Base-by-base conservation (phyloP, 1,140 invertebrate genomes). In the Zaprionus nigranus region DNA sequence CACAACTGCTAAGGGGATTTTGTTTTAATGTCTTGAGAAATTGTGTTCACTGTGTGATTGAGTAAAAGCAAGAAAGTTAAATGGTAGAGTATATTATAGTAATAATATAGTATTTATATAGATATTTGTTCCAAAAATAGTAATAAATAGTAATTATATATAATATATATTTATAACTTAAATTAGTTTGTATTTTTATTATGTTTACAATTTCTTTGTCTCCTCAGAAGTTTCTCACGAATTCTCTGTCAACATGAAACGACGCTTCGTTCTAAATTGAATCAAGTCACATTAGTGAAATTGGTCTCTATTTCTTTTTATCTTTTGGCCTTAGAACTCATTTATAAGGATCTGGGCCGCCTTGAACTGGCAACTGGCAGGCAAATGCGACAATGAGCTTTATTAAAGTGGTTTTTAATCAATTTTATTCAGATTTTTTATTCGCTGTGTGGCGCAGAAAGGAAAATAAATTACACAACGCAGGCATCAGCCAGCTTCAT, bases 381-480 rank as follows among this genome's bases (percentile, higher is more conserved):
- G 72, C 65, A 59, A 74, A 74, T 67, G 74, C 69, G 78, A 84
- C 81, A 84, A 88, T 79, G 71, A 81, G 67, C 74, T 71, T 56
- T 73, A 88, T 84, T 84, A 87, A 88, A 87, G 84, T 87, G 83
- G 70, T 88, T 87, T 87, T 88, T 87, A 88, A 87, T 87, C 61
- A 88, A 88, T 83, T 75, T 72, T 70, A 69, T 73, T 60, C 53
- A 40, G n/a, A 26, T 38, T 24, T 75, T 20, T 15, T n/a, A n/a
- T 13, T 63, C 22, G 58, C 57, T 67, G 20, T 46, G 34, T 28
- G 60, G 56, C 38, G 65, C 49, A 79, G 73, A 64, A 82, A 74
- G 64, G 71, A 72, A 86, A 80, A 88, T 87, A 80, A 88, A 87
- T 88, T 86, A 80, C 81, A 75, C 40, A 67, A 66, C 43, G 62